These are phyloP conservation scores for Microcebus lehilahytsara DNA, from an alignment of 2,113 vertebrate genomes.

Conservation along the genomic window DNA sequence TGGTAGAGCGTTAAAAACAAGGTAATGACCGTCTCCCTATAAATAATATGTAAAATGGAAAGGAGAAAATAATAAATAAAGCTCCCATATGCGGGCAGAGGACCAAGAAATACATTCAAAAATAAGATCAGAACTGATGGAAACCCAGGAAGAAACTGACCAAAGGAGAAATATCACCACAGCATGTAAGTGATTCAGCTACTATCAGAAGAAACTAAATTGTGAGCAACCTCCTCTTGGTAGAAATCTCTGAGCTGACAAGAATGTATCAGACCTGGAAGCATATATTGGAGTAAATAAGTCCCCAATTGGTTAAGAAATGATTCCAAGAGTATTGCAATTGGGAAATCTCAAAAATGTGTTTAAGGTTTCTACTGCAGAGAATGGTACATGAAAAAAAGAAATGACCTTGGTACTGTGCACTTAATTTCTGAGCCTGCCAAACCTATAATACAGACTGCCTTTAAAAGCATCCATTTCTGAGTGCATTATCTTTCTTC, in stretches of 20 bases:
- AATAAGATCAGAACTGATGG: not conserved
- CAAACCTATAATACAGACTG: not conserved
- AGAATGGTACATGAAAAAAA: not conserved
- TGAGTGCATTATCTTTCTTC: not conserved
- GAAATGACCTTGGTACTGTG: not conserved
- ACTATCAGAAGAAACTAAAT: not conserved
- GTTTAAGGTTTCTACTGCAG: not conserved
- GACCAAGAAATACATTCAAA: not conserved
- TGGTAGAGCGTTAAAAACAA: not conserved
- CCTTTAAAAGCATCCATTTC: not conserved
- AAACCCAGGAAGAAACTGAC: not conserved
- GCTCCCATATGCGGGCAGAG: fast-evolving
- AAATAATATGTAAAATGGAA: not conserved
- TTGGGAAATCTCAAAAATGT: not conserved
- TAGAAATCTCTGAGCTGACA: not conserved
- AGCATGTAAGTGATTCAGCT: not conserved
- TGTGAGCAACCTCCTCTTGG: not conserved
- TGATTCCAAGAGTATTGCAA: not conserved
- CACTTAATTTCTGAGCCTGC: not conserved
- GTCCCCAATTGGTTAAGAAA: not conserved
- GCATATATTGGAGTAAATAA: not conserved
- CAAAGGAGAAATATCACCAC: not conserved
- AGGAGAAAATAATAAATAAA: not conserved
- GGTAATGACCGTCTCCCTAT: not conserved
- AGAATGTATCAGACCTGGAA: not conserved